Base-by-base conservation (phyloP, 2,888 invertebrate species). In the Beris morrisii region DNA sequence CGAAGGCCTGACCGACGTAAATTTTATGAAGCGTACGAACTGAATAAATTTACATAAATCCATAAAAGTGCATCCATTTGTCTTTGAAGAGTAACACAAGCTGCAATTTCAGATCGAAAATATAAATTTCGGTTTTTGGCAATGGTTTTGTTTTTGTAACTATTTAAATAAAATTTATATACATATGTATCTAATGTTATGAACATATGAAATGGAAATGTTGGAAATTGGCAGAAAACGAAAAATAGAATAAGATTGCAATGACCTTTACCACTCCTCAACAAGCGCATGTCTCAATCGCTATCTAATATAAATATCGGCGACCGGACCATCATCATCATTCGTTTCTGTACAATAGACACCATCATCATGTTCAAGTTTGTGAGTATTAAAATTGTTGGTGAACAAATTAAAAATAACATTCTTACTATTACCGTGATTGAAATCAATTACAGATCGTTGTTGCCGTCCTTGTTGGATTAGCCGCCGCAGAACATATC, bases 401-500 rank as follows among this genome's bases (percentile, higher is more conserved):
- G 43, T 5, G 5, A 43, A 43, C 13, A 22, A 53, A 28, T 12
- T 46, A 13, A 46, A 44, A 44, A n/a, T 46, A 13, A 46, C 3
- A 13, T 46, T 22, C 22, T 22, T 22, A 2, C 22, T 22, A n/a
- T 30, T 43, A 38, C 38, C 13, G n/a, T 1, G 4, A 56, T 31
- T 15, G 3, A 30, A 22, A 22, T 46, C 43, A 56, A 56, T 43
- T 61, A 22, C 28, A 64, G 64, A 13, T 64, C 31, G 53, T 54
- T 54, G 30, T 54, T 45, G 30, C 52, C 54, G 54, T 52, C 45
- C 45, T 64, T 32, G 43, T 66, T 52, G 66, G 53, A 13, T 59
- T 66, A 38, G 65, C 22, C 31, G 57, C 65, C 7, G 58, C 58
- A n/a, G 65, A 65, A 28, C 65, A 65, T 44, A 65, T 65, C 57